These are phyloP conservation scores for Rhynchopsitta pachyrhyncha DNA, from an alignment of 2,113 vertebrate genomes.

Conservation along the genomic window DNA sequence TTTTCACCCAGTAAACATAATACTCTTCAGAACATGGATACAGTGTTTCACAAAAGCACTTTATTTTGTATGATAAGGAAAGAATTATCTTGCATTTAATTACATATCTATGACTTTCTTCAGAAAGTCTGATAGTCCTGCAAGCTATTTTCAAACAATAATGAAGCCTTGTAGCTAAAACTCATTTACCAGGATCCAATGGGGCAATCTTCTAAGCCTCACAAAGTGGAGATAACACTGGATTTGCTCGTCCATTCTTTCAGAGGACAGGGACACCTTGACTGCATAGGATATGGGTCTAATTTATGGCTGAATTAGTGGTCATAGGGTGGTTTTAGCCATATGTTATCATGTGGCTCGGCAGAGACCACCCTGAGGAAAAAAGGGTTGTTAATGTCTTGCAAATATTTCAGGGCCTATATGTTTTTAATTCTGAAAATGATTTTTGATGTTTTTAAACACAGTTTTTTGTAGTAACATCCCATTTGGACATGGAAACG, in stretches of 20 bases:
- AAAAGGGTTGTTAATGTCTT: neutral
- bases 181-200: neutral
- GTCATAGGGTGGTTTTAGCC: neutral
- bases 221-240: neutral
- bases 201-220: neutral
- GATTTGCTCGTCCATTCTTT: neutral
- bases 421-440: neutral
- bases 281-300: neutral
- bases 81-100: conserved; percentile 26
- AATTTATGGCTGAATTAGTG: neutral
- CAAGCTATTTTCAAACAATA: neutral
- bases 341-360: neutral
- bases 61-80: neutral
- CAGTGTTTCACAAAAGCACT: neutral
- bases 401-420: neutral
- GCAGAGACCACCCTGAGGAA: neutral
- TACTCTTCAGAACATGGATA: neutral
- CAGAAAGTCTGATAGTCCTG: neutral
- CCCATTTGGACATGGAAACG: neutral
- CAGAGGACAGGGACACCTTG: neutral
- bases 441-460: neutral
- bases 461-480: neutral
- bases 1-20: conserved; percentile 3
- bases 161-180: neutral
- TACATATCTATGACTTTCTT: neutral